Evolutionary conservation across 2,113 vertebrate genomes (phyloP), one percentile per base, ranked within the genome.

Genomic region (Pygoscelis antarcticus): DNA sequence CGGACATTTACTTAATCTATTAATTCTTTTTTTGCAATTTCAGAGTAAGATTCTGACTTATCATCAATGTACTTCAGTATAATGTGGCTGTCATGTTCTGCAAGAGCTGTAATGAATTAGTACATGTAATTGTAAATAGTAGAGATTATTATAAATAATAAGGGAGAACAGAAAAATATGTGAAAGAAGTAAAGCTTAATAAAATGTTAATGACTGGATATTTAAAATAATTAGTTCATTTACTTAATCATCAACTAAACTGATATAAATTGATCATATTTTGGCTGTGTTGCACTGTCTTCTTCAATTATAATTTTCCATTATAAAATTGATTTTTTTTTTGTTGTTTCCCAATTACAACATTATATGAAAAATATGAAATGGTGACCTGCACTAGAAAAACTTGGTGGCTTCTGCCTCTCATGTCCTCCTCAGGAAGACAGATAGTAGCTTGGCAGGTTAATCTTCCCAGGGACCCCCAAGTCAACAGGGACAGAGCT

Each of bases 211-310:
- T 57, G 30, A 42, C 19, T 57, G 34, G 27, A 66, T 71, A 75
- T 54, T 87, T 93, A 74, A 95, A 92, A 94, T 69, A 69, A 64
- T 65, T 65, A 70, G 19, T 85, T 83, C 26, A 88, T 76, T 94
- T 80, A 78, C 20, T 92, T 71, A 69, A 94, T 87, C 52, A 70
- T 82, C 29, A 54, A 14, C 54, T 84, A 77, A 89, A 60, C 34
- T 60, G 8, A 78, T 90, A 76, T 26, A 87, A 90, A 62, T 74
- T 42, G 32, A 78, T 88, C 1, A 14, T 34, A 71, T 76, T 84
- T 92, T 92, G 42, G 65, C 80, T 78, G 6, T 34, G 26, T 64
- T 47, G 17, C 25, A 60, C 21, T 69, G 21, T 57, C 36, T 79
- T 91, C 21, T 79, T 91, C 21, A 82, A 27, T 68, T 81, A 42